Conservation (phyloP, 2,888 invertebrate genomes). For the Tipula confusa region DNA sequence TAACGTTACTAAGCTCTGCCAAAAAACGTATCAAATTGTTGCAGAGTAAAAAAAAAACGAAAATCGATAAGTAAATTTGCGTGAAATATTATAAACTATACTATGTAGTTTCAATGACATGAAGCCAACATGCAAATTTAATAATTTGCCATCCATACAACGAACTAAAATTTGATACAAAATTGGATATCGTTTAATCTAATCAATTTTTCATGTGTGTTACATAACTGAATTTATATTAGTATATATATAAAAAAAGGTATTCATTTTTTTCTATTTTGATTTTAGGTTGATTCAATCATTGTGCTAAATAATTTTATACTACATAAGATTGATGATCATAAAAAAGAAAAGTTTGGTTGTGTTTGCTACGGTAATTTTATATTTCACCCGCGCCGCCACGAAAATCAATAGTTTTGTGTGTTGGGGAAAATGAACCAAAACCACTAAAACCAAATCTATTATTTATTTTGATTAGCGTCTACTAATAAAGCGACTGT, state of each 20-base stretch:
- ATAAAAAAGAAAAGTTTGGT: background rate
- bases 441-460: background rate
- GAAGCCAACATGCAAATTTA: background rate
- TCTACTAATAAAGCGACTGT: background rate
- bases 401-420: background rate
- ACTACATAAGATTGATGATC: conserved; percentile 15
- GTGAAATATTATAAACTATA: background rate
- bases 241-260: background rate
- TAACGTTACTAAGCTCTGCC: no score
- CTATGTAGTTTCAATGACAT: background rate
- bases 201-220: conserved; percentile 15
- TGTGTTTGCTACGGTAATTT: background rate
- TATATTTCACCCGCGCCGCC: background rate
- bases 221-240: background rate
- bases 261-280: background rate
- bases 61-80: background rate
- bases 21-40: no score
- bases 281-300: background rate
- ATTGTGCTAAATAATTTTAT: background rate
- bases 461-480: background rate
- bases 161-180: background rate
- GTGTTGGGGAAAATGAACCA: background rate
- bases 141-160: background rate
- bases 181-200: background rate
- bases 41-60: background rate